phyloP scores from a whole-genome alignment of 2,797 vertebrate species.

The Thalassophryne amazonica region DNA sequence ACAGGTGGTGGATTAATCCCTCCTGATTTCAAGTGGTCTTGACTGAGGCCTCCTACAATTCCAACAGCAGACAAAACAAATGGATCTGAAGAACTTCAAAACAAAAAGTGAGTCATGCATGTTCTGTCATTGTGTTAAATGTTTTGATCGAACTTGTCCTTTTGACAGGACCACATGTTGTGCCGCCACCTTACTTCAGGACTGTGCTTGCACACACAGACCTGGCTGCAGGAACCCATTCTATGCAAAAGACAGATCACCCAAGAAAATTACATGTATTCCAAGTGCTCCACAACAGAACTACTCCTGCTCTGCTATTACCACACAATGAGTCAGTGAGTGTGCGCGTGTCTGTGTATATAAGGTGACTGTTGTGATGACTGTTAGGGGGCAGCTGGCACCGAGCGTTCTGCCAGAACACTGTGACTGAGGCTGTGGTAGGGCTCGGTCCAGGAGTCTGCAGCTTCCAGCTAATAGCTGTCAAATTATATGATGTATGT shows the following conservation, averaged over 20 bases:
- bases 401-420: constrained; percentile 18
- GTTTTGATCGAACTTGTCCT: constrained; percentile 17
- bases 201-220: constrained; percentile 10
- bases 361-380: constrained; percentile 25
- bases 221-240: constrained; percentile 22
- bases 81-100: constrained; percentile 24
- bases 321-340: constrained; percentile 31
- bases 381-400: constrained; percentile 50
- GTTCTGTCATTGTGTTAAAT: not conserved
- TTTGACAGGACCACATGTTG: constrained; percentile 4
- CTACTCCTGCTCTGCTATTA: constrained; percentile 26
- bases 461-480: constrained; percentile 42
- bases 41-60: constrained; percentile 46
- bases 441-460: constrained; percentile 27
- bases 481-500: constrained; percentile 34
- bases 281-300: constrained; percentile 21
- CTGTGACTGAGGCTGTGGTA: constrained; percentile 24
- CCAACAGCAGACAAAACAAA: constrained; percentile 49
- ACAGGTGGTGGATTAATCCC: too few relatives aligned
- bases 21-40: constrained; percentile 46
- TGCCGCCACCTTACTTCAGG: not conserved
- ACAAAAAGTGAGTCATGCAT: constrained; percentile 38
- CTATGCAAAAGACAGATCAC: constrained; percentile 43
- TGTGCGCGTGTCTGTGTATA: constrained; percentile 7
- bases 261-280: constrained; percentile 32